Conservation (phyloP, 1,140 invertebrate species). For the Drosophila grimshawi region DNA sequence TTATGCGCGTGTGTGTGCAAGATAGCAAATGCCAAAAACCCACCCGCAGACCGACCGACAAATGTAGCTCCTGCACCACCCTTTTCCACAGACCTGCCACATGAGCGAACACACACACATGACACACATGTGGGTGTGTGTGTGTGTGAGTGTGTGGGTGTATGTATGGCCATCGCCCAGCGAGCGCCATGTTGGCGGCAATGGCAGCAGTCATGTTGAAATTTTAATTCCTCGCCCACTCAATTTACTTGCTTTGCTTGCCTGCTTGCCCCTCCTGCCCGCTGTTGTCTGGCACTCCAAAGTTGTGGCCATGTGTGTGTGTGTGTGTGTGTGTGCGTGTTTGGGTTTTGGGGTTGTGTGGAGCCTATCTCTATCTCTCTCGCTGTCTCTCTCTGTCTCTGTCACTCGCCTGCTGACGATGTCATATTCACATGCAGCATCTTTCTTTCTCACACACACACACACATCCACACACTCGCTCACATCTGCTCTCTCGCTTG, state of each 20-base stretch:
- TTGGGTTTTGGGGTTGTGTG: conserved; percentile 23
- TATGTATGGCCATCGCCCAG: conserved; percentile 70
- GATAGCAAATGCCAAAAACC: conserved; percentile 78
- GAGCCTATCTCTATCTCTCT: conserved; percentile 11
- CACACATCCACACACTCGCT: background rate
- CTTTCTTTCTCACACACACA: background rate
- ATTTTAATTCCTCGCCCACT: conserved; percentile 81
- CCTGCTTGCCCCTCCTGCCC: background rate
- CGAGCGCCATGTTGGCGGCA: conserved; percentile 60
- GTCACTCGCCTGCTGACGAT: background rate
- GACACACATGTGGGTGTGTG: conserved; percentile 17
- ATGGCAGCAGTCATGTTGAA: conserved; percentile 81
- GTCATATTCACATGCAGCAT: background rate
- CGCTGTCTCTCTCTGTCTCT: conserved; percentile 6
- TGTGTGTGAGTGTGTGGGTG: conserved; percentile 44
- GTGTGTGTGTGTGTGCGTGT: conserved; percentile 27
- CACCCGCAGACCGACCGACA: conserved; percentile 58
- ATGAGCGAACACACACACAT: conserved; percentile 34
- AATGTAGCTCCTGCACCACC: conserved; percentile 24
- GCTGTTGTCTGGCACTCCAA: conserved; percentile 74
- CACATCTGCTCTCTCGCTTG: background rate
- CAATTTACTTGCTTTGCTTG: conserved; percentile 56
- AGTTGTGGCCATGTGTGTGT: conserved; percentile 53
- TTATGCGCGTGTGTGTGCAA: conserved; percentile 54
- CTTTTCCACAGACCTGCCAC: conserved; percentile 26